Conservation (phyloP, 92 coral and sea anemone genomes). For the Galaxea fascicularis region DNA sequence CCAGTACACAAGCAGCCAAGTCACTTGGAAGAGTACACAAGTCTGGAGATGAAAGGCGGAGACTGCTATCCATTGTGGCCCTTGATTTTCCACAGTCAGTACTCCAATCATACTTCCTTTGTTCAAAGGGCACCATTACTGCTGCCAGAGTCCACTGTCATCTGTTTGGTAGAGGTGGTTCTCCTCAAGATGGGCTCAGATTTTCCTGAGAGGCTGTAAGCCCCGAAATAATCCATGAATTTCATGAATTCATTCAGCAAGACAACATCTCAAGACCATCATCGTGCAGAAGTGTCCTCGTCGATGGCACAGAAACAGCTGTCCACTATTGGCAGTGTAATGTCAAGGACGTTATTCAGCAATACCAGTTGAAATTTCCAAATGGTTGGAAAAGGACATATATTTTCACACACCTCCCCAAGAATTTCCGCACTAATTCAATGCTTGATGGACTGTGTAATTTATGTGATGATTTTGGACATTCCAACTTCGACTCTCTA, state of each 20-base stretch:
- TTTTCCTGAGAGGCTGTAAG: slow-evolving; percentile 49
- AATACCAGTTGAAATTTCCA: slow-evolving; percentile 54
- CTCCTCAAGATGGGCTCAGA: slow-evolving; percentile 41
- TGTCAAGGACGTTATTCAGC: slow-evolving; percentile 50
- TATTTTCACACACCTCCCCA: slow-evolving; percentile 50
- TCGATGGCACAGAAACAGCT: slow-evolving; percentile 54
- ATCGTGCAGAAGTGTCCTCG: slow-evolving; percentile 62
- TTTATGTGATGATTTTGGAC: slow-evolving; percentile 50
- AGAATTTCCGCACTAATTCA: slow-evolving; percentile 46
- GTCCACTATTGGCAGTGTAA: slow-evolving; percentile 56
- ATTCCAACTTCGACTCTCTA: slow-evolving; percentile 39
- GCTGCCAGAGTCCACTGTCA: slow-evolving; percentile 54
- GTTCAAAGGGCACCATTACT: slow-evolving; percentile 53
- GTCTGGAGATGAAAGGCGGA: slow-evolving; percentile 46
- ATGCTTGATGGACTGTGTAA: slow-evolving; percentile 68
- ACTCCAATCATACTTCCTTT: slow-evolving; percentile 42
- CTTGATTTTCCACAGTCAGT: slow-evolving; percentile 12
- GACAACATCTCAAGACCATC: slow-evolving; percentile 55
- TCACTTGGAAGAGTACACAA: slow-evolving; percentile 12
- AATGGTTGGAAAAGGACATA: slow-evolving; percentile 56
- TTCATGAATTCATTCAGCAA: slow-evolving; percentile 37
- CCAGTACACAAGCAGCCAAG: slow-evolving; percentile 37
- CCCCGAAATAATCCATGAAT: slow-evolving; percentile 50
- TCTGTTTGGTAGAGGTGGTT: slow-evolving; percentile 51
- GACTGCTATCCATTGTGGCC: slow-evolving; percentile 61